phyloP scores from a whole-genome alignment of 2,797 vertebrate species.

The Semotilus atromaculatus region DNA sequence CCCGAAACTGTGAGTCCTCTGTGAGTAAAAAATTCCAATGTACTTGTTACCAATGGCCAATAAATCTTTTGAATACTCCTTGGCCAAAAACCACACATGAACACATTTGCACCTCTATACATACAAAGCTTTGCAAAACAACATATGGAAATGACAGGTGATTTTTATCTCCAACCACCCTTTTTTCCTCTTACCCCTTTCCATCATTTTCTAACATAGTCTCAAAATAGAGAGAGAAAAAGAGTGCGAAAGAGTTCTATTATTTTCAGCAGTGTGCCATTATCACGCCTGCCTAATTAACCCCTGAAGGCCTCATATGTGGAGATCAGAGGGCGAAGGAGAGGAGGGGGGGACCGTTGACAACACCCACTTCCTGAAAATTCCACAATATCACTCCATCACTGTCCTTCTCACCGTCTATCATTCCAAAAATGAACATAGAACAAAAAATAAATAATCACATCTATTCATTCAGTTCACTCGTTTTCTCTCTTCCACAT shows the following conservation, averaged over 20 bases:
- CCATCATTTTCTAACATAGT: slow-evolving; percentile 19
- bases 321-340: slow-evolving; percentile 73
- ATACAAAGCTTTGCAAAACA: slow-evolving; percentile 8
- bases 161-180: background rate
- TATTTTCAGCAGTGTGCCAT: slow-evolving; percentile 81
- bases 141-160: slow-evolving; percentile 5
- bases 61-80: slow-evolving; percentile 22
- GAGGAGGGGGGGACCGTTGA: slow-evolving; percentile 49
- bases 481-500: slow-evolving; percentile 32
- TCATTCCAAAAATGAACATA: slow-evolving; percentile 66
- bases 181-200: background rate
- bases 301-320: slow-evolving; percentile 76
- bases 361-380: slow-evolving; percentile 62
- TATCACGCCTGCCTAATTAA: slow-evolving; percentile 83
- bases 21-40: slow-evolving; percentile 34
- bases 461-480: slow-evolving; percentile 20
- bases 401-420: slow-evolving; percentile 45
- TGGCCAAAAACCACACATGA: slow-evolving; percentile 12
- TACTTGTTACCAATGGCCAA: slow-evolving; percentile 13
- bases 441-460: slow-evolving; percentile 59
- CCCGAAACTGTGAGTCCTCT: slow-evolving; percentile 20
- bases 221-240: slow-evolving; percentile 40
- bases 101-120: slow-evolving; percentile 15
- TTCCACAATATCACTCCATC: slow-evolving; percentile 38
- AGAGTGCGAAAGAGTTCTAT: slow-evolving; percentile 65